Conservation (phyloP, 2,113 vertebrate genomes). For the Boulengeromyrus knoepffleri region DNA sequence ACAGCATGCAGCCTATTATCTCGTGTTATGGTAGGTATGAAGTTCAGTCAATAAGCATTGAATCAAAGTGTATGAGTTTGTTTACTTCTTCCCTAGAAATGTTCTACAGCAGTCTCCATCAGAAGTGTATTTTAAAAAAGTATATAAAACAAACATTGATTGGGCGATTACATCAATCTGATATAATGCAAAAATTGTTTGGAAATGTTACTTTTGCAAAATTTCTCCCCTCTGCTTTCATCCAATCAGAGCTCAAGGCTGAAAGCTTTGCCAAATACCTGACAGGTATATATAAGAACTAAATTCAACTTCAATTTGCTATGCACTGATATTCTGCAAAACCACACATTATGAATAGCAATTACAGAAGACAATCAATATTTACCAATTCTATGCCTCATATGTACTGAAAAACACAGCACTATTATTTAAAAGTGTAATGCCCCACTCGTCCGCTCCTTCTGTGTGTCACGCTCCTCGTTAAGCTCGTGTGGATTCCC, state of each 20-base stretch:
- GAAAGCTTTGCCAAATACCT: background rate
- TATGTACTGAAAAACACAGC: conserved; percentile 6
- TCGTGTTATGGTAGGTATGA: background rate
- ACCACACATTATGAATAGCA: conserved; percentile 1
- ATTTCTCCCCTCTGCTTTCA: background rate
- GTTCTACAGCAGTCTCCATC: background rate
- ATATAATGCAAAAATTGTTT: background rate
- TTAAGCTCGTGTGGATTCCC: too few species aligned
- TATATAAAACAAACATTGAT: background rate
- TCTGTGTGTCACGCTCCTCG: too few species aligned
- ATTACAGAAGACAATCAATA: background rate
- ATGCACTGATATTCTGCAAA: background rate
- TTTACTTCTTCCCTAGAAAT: background rate
- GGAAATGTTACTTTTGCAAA: background rate
- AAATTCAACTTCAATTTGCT: background rate
- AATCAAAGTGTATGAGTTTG: background rate
- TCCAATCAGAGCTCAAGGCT: background rate
- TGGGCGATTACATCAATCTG: background rate
- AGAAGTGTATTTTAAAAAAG: background rate
- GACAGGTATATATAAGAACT: background rate
- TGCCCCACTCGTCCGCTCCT: too few species aligned
- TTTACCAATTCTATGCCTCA: conserved; percentile 1
- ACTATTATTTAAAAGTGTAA: background rate
- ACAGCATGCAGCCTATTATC: background rate
- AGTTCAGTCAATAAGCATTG: background rate